These are phyloP conservation scores for Sprattus sprattus DNA, from an alignment of 2,113 vertebrate genomes.

Conservation along the genomic window DNA sequence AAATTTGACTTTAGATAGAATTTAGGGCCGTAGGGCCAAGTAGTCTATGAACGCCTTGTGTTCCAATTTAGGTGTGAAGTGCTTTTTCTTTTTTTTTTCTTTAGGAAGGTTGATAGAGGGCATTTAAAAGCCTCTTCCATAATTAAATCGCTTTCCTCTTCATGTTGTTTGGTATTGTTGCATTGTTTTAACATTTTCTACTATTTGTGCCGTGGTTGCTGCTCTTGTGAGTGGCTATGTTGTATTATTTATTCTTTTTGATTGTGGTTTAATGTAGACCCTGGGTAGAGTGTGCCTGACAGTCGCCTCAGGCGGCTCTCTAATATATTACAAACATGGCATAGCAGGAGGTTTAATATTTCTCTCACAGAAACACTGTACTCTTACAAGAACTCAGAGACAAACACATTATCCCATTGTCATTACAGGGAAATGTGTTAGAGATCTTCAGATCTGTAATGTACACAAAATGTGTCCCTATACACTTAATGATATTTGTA, in stretches of 20 bases:
- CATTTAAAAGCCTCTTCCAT: neutral
- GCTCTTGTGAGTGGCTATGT: neutral
- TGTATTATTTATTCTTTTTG: conserved; percentile 6
- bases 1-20: neutral
- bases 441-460: neutral
- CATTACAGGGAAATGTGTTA: neutral
- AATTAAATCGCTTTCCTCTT: neutral
- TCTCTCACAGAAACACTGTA: neutral
- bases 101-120: neutral
- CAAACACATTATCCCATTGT: neutral
- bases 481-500: neutral
- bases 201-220: neutral
- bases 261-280: conserved; percentile 12
- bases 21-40: neutral
- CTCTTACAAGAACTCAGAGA: neutral
- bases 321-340: conserved; percentile 7
- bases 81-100: neutral
- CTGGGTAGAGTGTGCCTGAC: neutral
- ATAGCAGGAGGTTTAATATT: neutral
- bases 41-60: neutral
- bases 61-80: neutral
- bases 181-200: neutral
- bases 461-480: neutral
- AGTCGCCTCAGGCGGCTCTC: neutral
- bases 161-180: neutral